Base-by-base conservation (phyloP, 2,797 vertebrate genomes). In the Molossus molossus region DNA sequence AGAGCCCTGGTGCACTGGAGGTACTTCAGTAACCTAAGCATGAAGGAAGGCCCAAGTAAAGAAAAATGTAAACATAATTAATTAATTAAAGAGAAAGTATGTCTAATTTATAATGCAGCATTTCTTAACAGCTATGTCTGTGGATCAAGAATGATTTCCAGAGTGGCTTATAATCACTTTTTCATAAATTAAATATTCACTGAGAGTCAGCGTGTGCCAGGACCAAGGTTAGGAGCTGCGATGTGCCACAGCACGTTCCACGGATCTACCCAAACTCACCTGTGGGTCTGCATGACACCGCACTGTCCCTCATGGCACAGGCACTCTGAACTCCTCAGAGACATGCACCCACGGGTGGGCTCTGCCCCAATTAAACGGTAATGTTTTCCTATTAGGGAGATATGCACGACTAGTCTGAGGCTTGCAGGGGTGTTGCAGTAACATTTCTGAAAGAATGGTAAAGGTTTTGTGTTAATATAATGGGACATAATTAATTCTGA, bases 161-260 rank as follows among this genome's bases (percentile, higher is more conserved):
- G 50, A 57, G 18, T 4, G 0, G 37, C 9, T 21, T 77, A 33
- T 18, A 15, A 33, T 14, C 50, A 21, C 17, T 1, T n/a, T 84
- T 48, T 40, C 79, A n/a, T 12, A n/a, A 65, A 60, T 17, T 29
- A 48, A 27, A 45, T 17, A 29, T 7, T 37, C 20, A 21, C 1
- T 15, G 14, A 62, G 50, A 18, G 33, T 11, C 18, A 4, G 0
- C 21, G 9, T 2, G 4, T 6, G 1, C 20, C n/a, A 5, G 27
- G 20, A 17, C 29, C 3, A 0, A n/a, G 0, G n/a, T 20, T 27
- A 27, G 0, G 9, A 2, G 20, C 21, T 18, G 0, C 17, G 33
- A 17, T 3, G 86, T 50, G n/a, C 8, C n/a, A 15, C 1, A 25
- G 0, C 2, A 0, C 11, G 4, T 9, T 2, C 8, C 10, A 0